These are phyloP conservation scores for Pyrochroa serraticornis DNA, from an alignment of 2,888 invertebrate species.

Conservation along the genomic window DNA sequence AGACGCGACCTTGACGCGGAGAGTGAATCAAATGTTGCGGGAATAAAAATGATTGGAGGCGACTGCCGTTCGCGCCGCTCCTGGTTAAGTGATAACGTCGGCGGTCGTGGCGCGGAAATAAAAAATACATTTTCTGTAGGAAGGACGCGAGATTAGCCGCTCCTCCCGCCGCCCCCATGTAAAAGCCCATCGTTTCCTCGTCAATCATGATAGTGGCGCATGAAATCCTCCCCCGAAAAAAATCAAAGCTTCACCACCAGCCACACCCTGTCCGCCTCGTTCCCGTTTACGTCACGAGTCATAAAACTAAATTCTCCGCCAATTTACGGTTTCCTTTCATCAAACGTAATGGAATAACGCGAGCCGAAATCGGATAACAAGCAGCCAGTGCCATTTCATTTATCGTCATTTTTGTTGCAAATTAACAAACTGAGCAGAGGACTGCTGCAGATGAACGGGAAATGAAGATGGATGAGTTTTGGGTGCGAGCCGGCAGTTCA, in stretches of 20 bases:
- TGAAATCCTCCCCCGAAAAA: conserved; percentile 13
- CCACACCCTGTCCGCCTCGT: conserved; percentile 20
- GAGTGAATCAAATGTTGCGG: no score
- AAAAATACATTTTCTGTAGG: conserved; percentile 35
- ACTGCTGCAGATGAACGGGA: conserved; percentile 44
- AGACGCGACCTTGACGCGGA: no score
- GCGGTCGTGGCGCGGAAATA: conserved; percentile 31
- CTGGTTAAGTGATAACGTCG: conserved; percentile 21
- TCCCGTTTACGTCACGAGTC: conserved; percentile 33
- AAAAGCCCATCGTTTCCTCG: conserved; percentile 40
- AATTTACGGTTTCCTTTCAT: conserved; percentile 40
- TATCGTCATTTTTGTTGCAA: conserved; percentile 46
- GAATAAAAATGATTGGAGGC: no score
- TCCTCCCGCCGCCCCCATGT: conserved; percentile 16
- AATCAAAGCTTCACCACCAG: conserved; percentile 11
- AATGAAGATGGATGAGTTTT: conserved; percentile 48
- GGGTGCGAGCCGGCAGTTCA: conserved; percentile 26
- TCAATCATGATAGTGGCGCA: conserved; percentile 37
- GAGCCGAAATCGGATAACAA: conserved; percentile 40
- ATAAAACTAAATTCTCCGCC: conserved; percentile 36
- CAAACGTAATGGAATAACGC: conserved; percentile 38
- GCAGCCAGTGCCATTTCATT: conserved; percentile 42
- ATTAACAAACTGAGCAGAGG: conserved; percentile 42
- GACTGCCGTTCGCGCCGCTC: no score
- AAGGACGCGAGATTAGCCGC: conserved; percentile 17